Conservation (phyloP, 2,113 vertebrate genomes). For the Noturus placidus region DNA sequence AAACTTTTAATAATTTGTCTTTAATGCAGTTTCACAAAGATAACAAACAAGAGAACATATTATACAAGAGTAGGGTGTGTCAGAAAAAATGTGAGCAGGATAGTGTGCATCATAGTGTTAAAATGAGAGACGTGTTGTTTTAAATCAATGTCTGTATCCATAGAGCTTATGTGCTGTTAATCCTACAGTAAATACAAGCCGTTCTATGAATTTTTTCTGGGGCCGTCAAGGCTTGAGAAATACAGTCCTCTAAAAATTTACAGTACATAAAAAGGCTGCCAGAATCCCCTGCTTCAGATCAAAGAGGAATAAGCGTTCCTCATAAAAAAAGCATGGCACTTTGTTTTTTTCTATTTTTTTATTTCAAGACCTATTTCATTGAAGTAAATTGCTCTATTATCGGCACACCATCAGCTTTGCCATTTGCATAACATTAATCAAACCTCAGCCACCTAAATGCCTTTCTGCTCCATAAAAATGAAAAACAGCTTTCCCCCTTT, state of each 20-base stretch:
- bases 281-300: constrained; percentile 53
- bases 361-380: constrained; percentile 54
- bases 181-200: constrained; percentile 59
- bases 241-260: constrained; percentile 68
- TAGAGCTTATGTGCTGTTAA: constrained; percentile 21
- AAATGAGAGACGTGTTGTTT: not conserved
- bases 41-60: not conserved
- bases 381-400: constrained; percentile 61
- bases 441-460: constrained; percentile 15
- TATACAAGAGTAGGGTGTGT: not conserved
- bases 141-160: not conserved
- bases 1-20: not conserved
- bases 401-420: constrained; percentile 40
- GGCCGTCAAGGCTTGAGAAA: constrained; percentile 48
- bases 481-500: constrained; percentile 1
- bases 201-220: constrained; percentile 49
- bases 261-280: constrained; percentile 54
- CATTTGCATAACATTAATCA: constrained; percentile 42
- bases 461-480: constrained; percentile 24
- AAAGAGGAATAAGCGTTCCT: constrained; percentile 62
- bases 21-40: not conserved
- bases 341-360: constrained; percentile 35
- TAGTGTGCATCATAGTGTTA: not conserved
- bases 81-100: not conserved
- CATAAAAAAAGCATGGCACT: constrained; percentile 50